These are phyloP conservation scores for Pelusios castaneus DNA, from an alignment of 2,113 vertebrate genomes.

Conservation along the genomic window DNA sequence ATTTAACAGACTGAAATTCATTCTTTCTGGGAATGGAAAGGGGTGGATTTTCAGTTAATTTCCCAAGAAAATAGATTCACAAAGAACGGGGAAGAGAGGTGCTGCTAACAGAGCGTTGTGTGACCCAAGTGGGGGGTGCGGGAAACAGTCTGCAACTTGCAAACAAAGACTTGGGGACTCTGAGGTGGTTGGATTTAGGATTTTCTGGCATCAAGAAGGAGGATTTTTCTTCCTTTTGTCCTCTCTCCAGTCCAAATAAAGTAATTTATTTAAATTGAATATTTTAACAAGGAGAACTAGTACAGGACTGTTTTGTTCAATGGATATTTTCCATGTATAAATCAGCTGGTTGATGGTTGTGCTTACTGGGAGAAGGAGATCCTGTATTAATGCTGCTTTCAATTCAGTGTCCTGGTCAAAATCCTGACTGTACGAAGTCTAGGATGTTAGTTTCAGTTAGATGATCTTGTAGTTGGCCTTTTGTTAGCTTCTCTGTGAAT, in stretches of 20 bases:
- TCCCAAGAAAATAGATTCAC: conserved; percentile 4
- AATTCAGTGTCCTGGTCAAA: not conserved
- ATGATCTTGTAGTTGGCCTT: not conserved
- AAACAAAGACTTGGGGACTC: not conserved
- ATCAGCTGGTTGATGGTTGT: not conserved
- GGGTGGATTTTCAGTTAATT: conserved; percentile 38
- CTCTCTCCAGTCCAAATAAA: not conserved
- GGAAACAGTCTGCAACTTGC: not conserved
- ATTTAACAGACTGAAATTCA: not conserved
- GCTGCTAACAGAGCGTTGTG: not conserved
- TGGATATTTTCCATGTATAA: not conserved
- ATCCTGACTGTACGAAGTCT: not conserved
- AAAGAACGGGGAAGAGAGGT: conserved; percentile 18
- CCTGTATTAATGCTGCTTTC: not conserved
- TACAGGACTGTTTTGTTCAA: not conserved
- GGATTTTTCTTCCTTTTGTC: not conserved
- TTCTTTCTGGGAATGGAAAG: not conserved
- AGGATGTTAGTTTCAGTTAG: not conserved
- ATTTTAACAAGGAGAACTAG: not conserved
- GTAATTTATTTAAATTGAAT: not conserved
- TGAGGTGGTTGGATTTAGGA: not conserved
- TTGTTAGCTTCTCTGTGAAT: not conserved
- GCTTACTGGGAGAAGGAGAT: not conserved
- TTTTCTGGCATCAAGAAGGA: not conserved
- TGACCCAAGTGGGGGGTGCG: not conserved